Percentiles rank a stretch among this genome's conserved stretches.
phyloP scores from a whole-genome alignment of 2,113 vertebrate genomes.

The Ctenodactylus gundi region DNA sequence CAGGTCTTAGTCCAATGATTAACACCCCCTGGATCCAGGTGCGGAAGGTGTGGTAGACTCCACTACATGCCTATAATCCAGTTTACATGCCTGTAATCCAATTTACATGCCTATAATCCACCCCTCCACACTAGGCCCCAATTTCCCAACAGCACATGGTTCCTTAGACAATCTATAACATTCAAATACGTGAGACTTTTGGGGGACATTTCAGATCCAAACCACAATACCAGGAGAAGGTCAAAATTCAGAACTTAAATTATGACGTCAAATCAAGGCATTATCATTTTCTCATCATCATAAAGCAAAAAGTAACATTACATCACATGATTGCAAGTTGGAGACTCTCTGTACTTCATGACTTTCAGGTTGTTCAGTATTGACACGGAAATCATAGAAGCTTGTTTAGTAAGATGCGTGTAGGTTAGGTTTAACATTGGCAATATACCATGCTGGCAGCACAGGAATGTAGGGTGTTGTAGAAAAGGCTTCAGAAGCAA shows the following conservation, averaged over 20 bases:
- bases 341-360: not conserved
- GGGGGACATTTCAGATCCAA: too few relatives aligned
- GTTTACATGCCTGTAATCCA: too few relatives aligned
- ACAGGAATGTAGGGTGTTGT: not conserved
- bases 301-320: not conserved
- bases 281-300: not conserved
- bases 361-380: not conserved
- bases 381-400: not conserved
- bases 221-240: too few relatives aligned
- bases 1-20: too few relatives aligned
- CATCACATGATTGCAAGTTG: not conserved
- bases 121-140: too few relatives aligned
- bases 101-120: too few relatives aligned
- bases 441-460: not conserved
- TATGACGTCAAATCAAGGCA: not conserved
- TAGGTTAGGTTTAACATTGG: not conserved
- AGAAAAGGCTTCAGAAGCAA: not conserved
- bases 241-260: not conserved
- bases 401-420: not conserved
- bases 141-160: too few relatives aligned
- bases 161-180: too few relatives aligned
- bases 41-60: too few relatives aligned
- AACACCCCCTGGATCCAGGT: too few relatives aligned
- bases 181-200: too few relatives aligned
- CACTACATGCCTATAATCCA: too few relatives aligned